Evolutionary conservation across 2,113 vertebrate genomes (phyloP).

Genomic region (Crypturellus undulatus): DNA sequence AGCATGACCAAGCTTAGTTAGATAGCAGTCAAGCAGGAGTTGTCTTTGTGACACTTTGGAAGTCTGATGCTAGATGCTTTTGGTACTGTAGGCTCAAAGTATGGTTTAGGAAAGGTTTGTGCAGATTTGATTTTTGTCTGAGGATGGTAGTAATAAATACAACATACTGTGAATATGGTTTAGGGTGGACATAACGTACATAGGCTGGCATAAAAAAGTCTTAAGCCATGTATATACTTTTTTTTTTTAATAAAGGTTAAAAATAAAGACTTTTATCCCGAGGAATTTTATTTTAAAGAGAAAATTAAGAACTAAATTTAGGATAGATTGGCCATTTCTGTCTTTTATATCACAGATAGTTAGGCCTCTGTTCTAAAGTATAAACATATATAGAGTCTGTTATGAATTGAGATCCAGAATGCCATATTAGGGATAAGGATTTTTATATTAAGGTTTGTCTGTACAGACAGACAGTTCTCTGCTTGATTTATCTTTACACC

Average conservation of each 20-base stretch:
- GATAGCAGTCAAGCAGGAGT: not conserved
- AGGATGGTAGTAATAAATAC: not conserved
- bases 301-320: not conserved
- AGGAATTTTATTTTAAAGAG: not conserved
- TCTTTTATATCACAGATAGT: not conserved
- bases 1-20: not conserved
- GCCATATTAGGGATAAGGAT: not conserved
- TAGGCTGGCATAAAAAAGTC: not conserved
- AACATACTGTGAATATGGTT: not conserved
- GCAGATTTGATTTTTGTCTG: not conserved
- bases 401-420: not conserved
- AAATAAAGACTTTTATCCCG: rapidly evolving
- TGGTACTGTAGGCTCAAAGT: not conserved
- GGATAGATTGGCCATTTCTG: not conserved
- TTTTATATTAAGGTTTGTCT: not conserved
- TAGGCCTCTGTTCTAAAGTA: not conserved
- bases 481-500: conserved; percentile 21
- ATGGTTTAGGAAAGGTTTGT: not conserved
- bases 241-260: not conserved
- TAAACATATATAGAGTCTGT: not conserved
- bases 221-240: not conserved
- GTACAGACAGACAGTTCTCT: not conserved
- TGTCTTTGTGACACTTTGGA: not conserved
- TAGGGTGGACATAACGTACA: not conserved
- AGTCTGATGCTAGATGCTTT: not conserved